Percentiles rank a stretch among this genome's conserved stretches.
These are phyloP conservation scores for Rhorus exstirpatorius DNA, from an alignment of 2,888 invertebrate species.

Conservation along the genomic window DNA sequence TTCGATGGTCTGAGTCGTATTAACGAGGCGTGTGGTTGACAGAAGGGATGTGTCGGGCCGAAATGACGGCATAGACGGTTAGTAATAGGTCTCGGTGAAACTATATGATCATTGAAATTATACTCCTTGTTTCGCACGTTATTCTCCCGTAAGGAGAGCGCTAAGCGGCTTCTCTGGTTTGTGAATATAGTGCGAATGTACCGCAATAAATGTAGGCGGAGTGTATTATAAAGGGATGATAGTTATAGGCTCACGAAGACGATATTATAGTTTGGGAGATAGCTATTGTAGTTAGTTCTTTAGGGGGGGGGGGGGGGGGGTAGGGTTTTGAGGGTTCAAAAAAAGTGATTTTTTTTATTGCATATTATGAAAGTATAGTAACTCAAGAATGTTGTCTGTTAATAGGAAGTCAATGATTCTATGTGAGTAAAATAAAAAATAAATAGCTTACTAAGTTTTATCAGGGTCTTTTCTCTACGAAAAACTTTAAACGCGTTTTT, in stretches of 20 bases:
- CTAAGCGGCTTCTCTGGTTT: neutral
- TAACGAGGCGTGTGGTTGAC: constrained; percentile 31
- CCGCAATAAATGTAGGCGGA: neutral
- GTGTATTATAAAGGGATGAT: neutral
- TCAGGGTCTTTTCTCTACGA: too few species aligned
- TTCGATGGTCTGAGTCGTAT: constrained; percentile 22
- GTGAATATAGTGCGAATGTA: neutral
- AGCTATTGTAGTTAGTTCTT: neutral
- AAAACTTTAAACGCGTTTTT: too few species aligned
- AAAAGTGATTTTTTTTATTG: too few species aligned
- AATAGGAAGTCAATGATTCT: too few species aligned
- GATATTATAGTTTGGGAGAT: neutral
- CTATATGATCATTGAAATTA: constrained; percentile 51
- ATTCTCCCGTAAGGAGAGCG: constrained; percentile 32
- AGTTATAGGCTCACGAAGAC: neutral
- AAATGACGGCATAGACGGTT: constrained; percentile 1
- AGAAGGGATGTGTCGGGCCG: constrained; percentile 7
- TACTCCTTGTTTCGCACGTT: constrained; percentile 41
- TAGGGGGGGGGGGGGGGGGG: too few species aligned
- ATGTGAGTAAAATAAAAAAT: too few species aligned
- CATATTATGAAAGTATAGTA: too few species aligned
- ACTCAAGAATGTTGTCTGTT: too few species aligned
- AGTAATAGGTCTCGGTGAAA: constrained; percentile 31
- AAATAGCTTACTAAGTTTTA: too few species aligned
- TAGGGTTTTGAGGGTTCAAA: too few species aligned